Evolutionary conservation across 2,888 invertebrate species (phyloP).

Genomic region (Fragum whitleyi): DNA sequence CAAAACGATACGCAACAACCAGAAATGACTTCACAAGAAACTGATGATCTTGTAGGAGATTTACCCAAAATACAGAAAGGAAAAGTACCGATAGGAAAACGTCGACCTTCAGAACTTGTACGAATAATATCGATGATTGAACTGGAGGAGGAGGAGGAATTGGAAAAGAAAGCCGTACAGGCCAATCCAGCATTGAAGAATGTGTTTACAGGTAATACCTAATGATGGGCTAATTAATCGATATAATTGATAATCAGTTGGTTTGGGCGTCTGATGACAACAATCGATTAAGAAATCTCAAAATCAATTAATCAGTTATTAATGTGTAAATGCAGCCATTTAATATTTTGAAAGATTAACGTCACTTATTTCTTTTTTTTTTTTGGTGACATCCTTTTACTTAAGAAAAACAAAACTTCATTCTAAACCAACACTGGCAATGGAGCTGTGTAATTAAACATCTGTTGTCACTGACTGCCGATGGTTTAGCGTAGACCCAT

Average conservation of each 20-base stretch:
- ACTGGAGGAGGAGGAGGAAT: conserved; percentile 27
- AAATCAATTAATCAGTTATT: no score
- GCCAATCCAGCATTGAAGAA: conserved; percentile 30
- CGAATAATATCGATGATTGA: conserved; percentile 26
- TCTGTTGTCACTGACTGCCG: background rate
- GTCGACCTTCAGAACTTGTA: conserved; percentile 39
- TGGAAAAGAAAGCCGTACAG: conserved; percentile 34
- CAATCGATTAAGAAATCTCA: no score
- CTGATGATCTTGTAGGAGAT: background rate
- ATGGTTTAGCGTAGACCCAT: no score
- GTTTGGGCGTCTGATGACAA: no score
- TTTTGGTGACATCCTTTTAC: no score
- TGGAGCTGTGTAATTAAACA: background rate
- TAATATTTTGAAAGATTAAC: no score
- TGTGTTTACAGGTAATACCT: conserved; percentile 39
- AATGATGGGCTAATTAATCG: no score
- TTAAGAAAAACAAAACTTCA: no score
- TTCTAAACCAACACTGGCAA: background rate
- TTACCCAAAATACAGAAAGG: background rate
- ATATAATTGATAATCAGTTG: no score
- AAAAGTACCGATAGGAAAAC: background rate
- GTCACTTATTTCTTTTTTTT: no score
- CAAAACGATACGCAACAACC: background rate
- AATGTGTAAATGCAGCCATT: no score
- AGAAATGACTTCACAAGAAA: background rate